Conservation (phyloP, 2,888 invertebrate genomes). For the Napeogenes inachia region DNA sequence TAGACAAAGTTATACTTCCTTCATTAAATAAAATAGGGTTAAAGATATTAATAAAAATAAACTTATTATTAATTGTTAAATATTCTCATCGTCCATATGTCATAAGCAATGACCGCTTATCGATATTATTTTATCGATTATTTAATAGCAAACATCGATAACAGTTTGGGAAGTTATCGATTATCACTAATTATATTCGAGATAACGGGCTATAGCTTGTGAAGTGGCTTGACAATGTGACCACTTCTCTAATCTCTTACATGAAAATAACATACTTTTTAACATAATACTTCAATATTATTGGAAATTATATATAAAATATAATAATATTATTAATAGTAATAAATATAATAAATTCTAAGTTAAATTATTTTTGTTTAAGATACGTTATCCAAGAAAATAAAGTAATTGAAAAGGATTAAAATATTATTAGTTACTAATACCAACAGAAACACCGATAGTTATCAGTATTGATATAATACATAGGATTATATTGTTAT, state of each 20-base stretch:
- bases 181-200: constrained; percentile 70
- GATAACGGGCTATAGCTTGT: constrained; percentile 68
- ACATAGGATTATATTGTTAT: constrained; percentile 52
- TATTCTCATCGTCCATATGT: constrained; percentile 22
- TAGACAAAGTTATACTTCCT: too few species aligned
- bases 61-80: background rate
- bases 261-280: constrained; percentile 7
- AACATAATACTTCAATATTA: background rate
- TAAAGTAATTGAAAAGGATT: constrained; percentile 28
- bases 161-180: constrained; percentile 67
- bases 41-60: too few species aligned
- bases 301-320: background rate
- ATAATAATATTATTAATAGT: too few species aligned
- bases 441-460: constrained; percentile 20
- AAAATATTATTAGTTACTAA: constrained; percentile 25
- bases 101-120: constrained; percentile 70
- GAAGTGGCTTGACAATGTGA: constrained; percentile 57
- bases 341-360: background rate
- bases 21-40: too few species aligned
- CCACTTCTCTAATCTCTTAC: constrained; percentile 28
- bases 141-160: constrained; percentile 76
- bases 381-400: background rate
- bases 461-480: constrained; percentile 50
- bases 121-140: constrained; percentile 66
- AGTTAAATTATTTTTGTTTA: background rate